phyloP scores from a whole-genome alignment of 2,113 vertebrate species.

The Nannobrachium achirus region DNA sequence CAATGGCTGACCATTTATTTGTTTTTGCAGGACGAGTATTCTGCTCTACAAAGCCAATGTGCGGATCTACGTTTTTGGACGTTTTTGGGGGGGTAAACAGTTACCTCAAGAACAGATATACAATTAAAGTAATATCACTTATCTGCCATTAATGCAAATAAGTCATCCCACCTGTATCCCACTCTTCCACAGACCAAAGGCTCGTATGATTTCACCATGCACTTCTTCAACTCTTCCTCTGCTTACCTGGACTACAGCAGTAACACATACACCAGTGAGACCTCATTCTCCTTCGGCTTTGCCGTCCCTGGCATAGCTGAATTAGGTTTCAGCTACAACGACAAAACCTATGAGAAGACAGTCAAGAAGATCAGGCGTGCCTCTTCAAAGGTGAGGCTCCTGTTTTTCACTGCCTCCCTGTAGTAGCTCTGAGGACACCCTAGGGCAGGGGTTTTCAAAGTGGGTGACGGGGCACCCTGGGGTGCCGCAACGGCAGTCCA shows the following conservation, averaged over 20 bases:
- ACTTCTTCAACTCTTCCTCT: slow-evolving; percentile 83
- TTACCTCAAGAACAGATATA: too few relatives aligned
- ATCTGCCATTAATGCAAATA: too few relatives aligned
- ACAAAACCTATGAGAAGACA: slow-evolving; percentile 74
- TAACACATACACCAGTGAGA: slow-evolving; percentile 29
- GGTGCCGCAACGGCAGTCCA: too few relatives aligned
- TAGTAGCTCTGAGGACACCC: neutral
- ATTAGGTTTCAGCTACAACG: slow-evolving; percentile 70
- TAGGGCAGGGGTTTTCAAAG: too few relatives aligned
- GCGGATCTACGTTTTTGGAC: too few relatives aligned
- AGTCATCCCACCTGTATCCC: too few relatives aligned
- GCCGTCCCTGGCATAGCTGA: slow-evolving; percentile 62
- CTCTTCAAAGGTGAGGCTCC: slow-evolving; percentile 82
- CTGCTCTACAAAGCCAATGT: too few relatives aligned
- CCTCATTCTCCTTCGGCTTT: slow-evolving; percentile 74
- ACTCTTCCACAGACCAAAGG: slow-evolving; percentile 84
- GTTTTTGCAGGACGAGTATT: too few relatives aligned
- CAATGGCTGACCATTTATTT: too few relatives aligned
- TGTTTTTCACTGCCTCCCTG: neutral
- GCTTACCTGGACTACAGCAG: slow-evolving; percentile 75
- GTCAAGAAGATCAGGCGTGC: slow-evolving; percentile 77
- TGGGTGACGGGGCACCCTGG: too few relatives aligned
- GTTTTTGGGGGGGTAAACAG: too few relatives aligned
- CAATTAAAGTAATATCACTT: too few relatives aligned
- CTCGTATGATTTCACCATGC: slow-evolving; percentile 84